Base-by-base conservation (phyloP, 2,797 vertebrate genomes). In the Karalla daura region DNA sequence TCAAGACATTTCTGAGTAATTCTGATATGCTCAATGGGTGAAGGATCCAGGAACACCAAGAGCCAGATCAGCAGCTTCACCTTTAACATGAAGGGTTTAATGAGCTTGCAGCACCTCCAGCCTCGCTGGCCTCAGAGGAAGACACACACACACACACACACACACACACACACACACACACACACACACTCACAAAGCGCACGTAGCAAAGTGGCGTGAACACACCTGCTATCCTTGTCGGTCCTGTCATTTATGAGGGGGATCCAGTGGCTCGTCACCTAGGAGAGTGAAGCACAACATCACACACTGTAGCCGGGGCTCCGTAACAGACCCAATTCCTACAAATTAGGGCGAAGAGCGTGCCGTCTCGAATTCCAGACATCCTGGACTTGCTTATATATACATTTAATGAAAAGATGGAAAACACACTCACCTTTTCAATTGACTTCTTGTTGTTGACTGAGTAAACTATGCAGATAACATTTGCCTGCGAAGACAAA, bases 241-340 rank as follows among this genome's bases (percentile, higher is more conserved):
- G 94, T 99, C 89, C 96, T 93, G 90, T 99, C 96, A 80, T 95
- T 99, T 89, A 99, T 99, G 63, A 99, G 96, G 63, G 98, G 98
- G 91, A 99, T 99, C 97, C 98, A 99, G 74, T 97, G 96, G 88
- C 96, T 98, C 5, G 97, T 99, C 88, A 99, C 97, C 98, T 99
- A 77, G 17, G 71, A 76, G 9, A 65, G 68, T 14, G 63, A 64
- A 39, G 6, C 27, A 53, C 39, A 59, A 21, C 53, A 72, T 78
- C 33, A 77, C 72, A 72, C 17, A 52, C 9, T 44, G 21, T 2
- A 58, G 39, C 23, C 2, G 9, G 25, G 15, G 3, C 46, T 14
- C 47, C 18, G 52, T 21, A 5, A 23, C 4, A 3, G 52, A 61
- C 17, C 14, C 1, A 0, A 59, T 43, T 32, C 33, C 58, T 11